Evolutionary conservation across 2,113 vertebrate species (phyloP).

Genomic region (Apodemus speciosus): DNA sequence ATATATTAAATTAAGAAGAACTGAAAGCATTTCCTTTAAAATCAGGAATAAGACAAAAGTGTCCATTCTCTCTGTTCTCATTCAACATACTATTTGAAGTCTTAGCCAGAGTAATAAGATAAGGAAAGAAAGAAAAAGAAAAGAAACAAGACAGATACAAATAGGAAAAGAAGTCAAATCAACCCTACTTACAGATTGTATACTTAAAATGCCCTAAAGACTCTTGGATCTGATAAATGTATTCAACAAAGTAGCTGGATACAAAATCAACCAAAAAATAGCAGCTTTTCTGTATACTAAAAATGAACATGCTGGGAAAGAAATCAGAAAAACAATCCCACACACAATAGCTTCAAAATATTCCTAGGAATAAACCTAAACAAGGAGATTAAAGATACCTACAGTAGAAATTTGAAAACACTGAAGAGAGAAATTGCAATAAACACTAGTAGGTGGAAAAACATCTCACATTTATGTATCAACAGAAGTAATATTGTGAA

Average conservation of each 20-base stretch:
- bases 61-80: background rate
- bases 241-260: background rate
- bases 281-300: background rate
- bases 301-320: background rate
- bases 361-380: constrained; percentile 10
- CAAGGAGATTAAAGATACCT: background rate
- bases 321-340: background rate
- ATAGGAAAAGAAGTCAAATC: background rate
- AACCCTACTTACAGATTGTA: background rate
- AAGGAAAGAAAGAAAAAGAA: background rate
- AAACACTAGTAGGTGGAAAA: background rate
- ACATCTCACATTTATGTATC: background rate
- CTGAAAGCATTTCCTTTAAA: background rate
- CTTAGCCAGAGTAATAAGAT: background rate
- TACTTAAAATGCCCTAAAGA: background rate
- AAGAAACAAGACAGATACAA: background rate
- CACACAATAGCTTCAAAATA: background rate
- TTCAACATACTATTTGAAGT: background rate
- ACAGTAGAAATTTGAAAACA: background rate
- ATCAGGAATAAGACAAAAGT: background rate
- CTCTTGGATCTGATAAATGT: background rate
- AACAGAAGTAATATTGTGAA: background rate
- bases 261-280: background rate
- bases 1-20: background rate
- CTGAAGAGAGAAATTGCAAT: background rate